Evolutionary conservation across 2,113 vertebrate species (phyloP).

Genomic region (Neoarius graeffei): DNA sequence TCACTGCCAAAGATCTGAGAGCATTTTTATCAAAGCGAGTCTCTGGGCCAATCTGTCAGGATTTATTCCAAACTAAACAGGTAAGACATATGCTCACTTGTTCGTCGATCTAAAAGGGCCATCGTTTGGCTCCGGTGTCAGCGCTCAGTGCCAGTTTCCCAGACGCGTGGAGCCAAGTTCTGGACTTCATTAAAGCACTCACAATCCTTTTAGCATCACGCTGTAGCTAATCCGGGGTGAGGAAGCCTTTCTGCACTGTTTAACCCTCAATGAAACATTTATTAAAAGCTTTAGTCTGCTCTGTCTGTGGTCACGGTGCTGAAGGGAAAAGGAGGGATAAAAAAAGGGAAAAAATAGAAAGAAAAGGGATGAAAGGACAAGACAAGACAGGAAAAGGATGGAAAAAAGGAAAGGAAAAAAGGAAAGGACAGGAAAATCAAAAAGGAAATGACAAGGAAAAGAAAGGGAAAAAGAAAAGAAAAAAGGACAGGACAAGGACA

Average conservation of each 20-base stretch:
- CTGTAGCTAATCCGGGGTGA: not conserved
- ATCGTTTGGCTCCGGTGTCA: slow-evolving; percentile 26
- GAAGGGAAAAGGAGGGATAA: not conserved
- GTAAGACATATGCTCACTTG: slow-evolving; percentile 31
- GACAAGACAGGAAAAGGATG: not conserved
- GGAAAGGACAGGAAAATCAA: not conserved
- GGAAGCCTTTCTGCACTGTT: not conserved
- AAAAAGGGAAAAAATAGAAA: not conserved
- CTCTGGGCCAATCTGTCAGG: slow-evolving; percentile 10
- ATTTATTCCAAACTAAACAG: slow-evolving; percentile 26
- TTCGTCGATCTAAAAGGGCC: slow-evolving; percentile 16
- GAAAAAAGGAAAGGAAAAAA: not conserved
- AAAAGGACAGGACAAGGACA: not conserved
- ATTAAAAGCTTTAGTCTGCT: not conserved
- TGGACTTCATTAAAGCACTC: not conserved
- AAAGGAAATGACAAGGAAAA: too few species aligned
- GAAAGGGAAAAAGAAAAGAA: not conserved
- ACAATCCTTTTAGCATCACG: not conserved
- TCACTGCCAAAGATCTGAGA: slow-evolving; percentile 31
- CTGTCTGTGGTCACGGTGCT: not conserved
- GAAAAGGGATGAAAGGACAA: not conserved
- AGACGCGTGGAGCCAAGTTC: not conserved
- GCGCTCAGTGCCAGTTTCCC: slow-evolving; percentile 9
- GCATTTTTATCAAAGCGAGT: slow-evolving; percentile 22
- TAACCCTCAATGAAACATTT: not conserved